A percentile compares a stretch with the other conserved stretches of the same genome.
These are phyloP conservation scores for Salmo trutta DNA, from an alignment of 2,797 vertebrate species.

Conservation along the genomic window DNA sequence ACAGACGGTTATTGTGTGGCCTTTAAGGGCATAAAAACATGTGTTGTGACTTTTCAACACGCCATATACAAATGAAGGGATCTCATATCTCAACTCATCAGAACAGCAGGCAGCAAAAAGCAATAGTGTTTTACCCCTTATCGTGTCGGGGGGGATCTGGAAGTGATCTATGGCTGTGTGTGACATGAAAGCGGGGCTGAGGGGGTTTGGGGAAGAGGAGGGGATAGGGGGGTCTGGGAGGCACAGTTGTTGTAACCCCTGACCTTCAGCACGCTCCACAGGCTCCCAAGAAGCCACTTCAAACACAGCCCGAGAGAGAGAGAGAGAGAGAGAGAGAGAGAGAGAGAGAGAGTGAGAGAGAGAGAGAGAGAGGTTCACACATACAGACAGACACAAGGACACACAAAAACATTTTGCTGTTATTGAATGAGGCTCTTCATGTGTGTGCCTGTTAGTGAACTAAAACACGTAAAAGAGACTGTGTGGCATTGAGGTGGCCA, in stretches of 20 bases:
- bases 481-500: neutral
- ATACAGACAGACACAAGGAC: slow-evolving; percentile 4
- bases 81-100: slow-evolving; percentile 11
- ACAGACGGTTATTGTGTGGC: neutral
- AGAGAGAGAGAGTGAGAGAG: too few relatives aligned
- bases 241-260: slow-evolving; percentile 79
- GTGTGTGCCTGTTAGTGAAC: slow-evolving; percentile 2
- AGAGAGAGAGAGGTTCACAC: neutral
- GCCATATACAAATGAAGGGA: slow-evolving; percentile 27
- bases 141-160: slow-evolving; percentile 58
- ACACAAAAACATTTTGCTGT: slow-evolving; percentile 14
- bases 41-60: neutral
- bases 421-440: slow-evolving; percentile 7
- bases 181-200: slow-evolving; percentile 46
- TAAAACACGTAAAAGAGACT: neutral
- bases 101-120: slow-evolving; percentile 21
- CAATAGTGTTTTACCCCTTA: slow-evolving; percentile 21
- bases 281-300: slow-evolving; percentile 76
- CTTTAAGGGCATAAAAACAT: neutral
- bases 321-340: slow-evolving; percentile 17
- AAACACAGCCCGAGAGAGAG: slow-evolving; percentile 65
- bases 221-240: slow-evolving; percentile 60
- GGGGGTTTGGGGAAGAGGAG: slow-evolving; percentile 10
- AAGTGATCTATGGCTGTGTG: slow-evolving; percentile 60
- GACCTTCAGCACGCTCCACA: slow-evolving; percentile 75